These are phyloP conservation scores for Tortrix viridana DNA, from an alignment of 2,888 invertebrate species.

Conservation along the genomic window DNA sequence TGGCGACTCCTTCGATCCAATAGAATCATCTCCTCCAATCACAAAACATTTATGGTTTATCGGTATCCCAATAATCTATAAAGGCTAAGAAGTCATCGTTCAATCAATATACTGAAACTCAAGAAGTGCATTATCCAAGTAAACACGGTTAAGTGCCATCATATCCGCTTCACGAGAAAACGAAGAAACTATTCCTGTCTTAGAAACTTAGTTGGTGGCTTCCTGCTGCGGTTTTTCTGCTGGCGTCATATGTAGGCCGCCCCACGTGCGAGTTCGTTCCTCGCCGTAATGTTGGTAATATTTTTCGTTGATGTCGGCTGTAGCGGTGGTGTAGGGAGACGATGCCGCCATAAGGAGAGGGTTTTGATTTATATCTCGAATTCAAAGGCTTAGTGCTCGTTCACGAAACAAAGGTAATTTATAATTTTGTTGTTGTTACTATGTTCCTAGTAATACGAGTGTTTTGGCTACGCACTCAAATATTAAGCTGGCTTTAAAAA, in stretches of 20 bases:
- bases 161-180: background rate
- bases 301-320: slow-evolving; percentile 45
- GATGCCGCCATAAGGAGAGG: slow-evolving; percentile 38
- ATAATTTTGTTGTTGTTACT: slow-evolving; percentile 18
- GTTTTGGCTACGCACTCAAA: slow-evolving; percentile 1
- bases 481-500: background rate
- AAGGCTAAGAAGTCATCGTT: too few species aligned
- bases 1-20: too few species aligned
- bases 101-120: too few species aligned
- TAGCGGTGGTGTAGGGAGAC: slow-evolving; percentile 25
- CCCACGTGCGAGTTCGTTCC: slow-evolving; percentile 39
- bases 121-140: too few species aligned
- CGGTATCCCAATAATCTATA: too few species aligned
- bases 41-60: too few species aligned
- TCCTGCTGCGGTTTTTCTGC: slow-evolving; percentile 19
- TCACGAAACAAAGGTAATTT: slow-evolving; percentile 22
- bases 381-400: slow-evolving; percentile 24
- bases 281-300: slow-evolving; percentile 52
- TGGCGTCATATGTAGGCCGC: slow-evolving; percentile 30
- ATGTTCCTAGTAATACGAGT: background rate
- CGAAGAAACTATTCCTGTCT: slow-evolving; percentile 1
- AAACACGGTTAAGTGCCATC: too few species aligned
- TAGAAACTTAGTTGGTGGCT: background rate
- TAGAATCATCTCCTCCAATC: too few species aligned
- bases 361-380: slow-evolving; percentile 32